Conservation (phyloP, 1,140 invertebrate genomes). For the Hirudo medicinalis region DNA sequence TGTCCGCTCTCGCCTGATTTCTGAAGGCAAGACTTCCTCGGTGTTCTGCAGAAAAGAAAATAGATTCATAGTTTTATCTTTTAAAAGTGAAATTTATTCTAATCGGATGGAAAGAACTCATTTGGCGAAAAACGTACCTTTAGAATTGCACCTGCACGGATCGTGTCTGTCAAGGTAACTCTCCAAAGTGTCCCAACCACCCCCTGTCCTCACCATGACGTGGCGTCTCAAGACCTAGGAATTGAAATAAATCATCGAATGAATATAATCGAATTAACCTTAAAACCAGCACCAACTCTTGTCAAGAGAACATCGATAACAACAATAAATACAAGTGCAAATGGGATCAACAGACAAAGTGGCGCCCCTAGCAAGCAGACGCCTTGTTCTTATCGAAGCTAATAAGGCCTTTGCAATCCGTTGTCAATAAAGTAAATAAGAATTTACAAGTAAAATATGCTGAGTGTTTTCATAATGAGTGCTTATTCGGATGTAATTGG, state of each 20-base stretch:
- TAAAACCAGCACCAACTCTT: not conserved
- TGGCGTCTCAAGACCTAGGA: slow-evolving; percentile 73
- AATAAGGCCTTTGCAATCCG: not conserved
- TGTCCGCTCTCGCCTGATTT: not conserved
- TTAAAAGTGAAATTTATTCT: not conserved
- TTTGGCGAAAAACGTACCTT: not conserved
- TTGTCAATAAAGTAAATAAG: not conserved
- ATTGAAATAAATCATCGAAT: slow-evolving; percentile 15
- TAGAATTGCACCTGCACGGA: slow-evolving; percentile 67
- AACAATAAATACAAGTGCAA: not conserved
- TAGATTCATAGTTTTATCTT: not conserved
- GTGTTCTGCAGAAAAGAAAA: not conserved
- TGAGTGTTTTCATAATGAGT: not conserved
- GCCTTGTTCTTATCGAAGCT: not conserved
- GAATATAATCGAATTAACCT: not conserved
- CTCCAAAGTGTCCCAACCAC: slow-evolving; percentile 88
- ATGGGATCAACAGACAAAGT: not conserved
- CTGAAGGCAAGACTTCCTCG: slow-evolving; percentile 7
- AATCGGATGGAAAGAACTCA: not conserved
- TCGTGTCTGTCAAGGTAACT: slow-evolving; percentile 93
- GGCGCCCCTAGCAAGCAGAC: not conserved
- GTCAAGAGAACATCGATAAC: not conserved
- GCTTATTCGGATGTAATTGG: not conserved
- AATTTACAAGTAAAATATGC: too few relatives aligned
- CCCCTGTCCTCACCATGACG: slow-evolving; percentile 93